phyloP scores from a whole-genome alignment of 2,797 vertebrate species.

The Alosa sapidissima region DNA sequence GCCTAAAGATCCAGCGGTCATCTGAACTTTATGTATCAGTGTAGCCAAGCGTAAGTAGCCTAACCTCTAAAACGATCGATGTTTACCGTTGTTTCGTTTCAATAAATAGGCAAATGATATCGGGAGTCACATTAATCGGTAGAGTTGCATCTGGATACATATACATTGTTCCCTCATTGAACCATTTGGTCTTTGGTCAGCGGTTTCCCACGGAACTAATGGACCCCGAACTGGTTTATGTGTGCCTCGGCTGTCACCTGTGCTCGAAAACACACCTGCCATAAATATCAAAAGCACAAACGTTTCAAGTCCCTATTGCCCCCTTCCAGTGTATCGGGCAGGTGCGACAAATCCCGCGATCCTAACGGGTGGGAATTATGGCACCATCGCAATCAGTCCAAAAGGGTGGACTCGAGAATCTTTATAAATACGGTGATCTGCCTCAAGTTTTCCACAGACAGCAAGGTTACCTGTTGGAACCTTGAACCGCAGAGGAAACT shows the following conservation, averaged over 20 bases:
- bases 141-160: too few species aligned
- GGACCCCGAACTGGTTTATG: neutral
- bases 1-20: neutral
- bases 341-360: slow-evolving; percentile 35
- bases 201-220: neutral
- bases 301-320: slow-evolving; percentile 53
- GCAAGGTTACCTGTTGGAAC: slow-evolving; percentile 72
- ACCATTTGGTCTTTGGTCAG: neutral
- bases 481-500: slow-evolving; percentile 64
- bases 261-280: slow-evolving; percentile 54
- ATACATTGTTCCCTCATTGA: too few species aligned
- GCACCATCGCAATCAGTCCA: slow-evolving; percentile 62
- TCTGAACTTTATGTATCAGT: neutral
- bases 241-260: slow-evolving; percentile 36
- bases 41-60: too few species aligned
- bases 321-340: slow-evolving; percentile 59
- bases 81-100: too few species aligned
- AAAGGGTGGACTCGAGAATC: slow-evolving; percentile 39
- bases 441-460: slow-evolving; percentile 59
- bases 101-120: too few species aligned
- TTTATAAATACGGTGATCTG: slow-evolving; percentile 59
- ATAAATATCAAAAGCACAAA: slow-evolving; percentile 45
- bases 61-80: too few species aligned
- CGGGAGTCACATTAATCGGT: too few species aligned
- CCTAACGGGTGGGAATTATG: slow-evolving; percentile 66